These are phyloP conservation scores for Mormyrus proboscirostris DNA, from an alignment of 2,797 vertebrate genomes.

Conservation along the genomic window DNA sequence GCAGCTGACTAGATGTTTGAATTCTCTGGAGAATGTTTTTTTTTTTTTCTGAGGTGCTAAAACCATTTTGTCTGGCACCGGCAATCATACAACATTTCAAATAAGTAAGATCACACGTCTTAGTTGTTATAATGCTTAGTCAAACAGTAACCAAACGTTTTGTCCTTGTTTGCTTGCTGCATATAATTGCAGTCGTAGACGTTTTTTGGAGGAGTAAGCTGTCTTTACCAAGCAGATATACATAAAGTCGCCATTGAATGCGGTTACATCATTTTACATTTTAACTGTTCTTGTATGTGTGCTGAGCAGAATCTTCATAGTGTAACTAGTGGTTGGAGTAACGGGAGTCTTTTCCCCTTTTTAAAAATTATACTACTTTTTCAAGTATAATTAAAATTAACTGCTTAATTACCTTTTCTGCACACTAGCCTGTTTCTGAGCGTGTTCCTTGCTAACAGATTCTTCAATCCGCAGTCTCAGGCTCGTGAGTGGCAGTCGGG, in stretches of 20 bases:
- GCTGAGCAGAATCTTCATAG: not conserved
- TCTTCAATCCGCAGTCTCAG: not conserved
- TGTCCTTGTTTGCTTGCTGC: not conserved
- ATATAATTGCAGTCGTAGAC: not conserved
- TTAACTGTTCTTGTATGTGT: not conserved
- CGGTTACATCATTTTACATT: not conserved
- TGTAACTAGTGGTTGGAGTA: not conserved
- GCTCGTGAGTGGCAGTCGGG: slow-evolving; percentile 95
- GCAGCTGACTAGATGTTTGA: not conserved
- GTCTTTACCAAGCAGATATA: not conserved
- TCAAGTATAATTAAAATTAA: not conserved
- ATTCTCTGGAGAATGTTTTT: not conserved
- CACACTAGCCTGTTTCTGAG: not conserved
- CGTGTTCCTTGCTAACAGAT: not conserved
- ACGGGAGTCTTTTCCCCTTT: not conserved
- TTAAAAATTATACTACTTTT: too few species aligned
- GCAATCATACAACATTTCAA: not conserved
- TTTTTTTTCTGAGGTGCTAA: not conserved
- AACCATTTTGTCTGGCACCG: not conserved
- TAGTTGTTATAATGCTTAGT: not conserved
- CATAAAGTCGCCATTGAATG: not conserved
- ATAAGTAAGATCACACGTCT: not conserved
- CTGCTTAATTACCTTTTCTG: not conserved
- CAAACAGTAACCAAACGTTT: not conserved
- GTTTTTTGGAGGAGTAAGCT: not conserved